phyloP scores from a whole-genome alignment of 1,140 invertebrate genomes.

The Drosophila aff. region DNA sequence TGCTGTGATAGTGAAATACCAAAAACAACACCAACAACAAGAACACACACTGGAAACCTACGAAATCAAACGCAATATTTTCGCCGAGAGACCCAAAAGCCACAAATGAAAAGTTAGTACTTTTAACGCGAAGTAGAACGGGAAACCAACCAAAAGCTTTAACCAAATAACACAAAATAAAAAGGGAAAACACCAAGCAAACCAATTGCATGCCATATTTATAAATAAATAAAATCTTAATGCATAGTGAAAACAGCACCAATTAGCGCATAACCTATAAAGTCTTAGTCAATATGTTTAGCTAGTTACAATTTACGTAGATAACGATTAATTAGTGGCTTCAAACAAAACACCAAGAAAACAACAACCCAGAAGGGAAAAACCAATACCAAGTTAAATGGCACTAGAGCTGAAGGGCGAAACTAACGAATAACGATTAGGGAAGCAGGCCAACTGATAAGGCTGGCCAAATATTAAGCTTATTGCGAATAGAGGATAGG shows the following conservation, averaged over 20 bases:
- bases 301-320: slow-evolving; percentile 72
- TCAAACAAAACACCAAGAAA: slow-evolving; percentile 78
- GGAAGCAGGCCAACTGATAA: slow-evolving; percentile 62
- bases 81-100: slow-evolving; percentile 41
- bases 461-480: slow-evolving; percentile 61
- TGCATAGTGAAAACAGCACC: slow-evolving; percentile 71
- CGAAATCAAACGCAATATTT: slow-evolving; percentile 74
- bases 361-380: slow-evolving; percentile 47
- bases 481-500: slow-evolving; percentile 70
- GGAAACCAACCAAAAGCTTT: slow-evolving; percentile 54
- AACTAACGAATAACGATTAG: slow-evolving; percentile 80
- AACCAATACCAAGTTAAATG: slow-evolving; percentile 70
- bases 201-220: slow-evolving; percentile 32
- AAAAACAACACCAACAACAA: slow-evolving; percentile 58
- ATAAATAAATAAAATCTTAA: slow-evolving; percentile 51
- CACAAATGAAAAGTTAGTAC: slow-evolving; percentile 18
- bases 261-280: slow-evolving; percentile 74
- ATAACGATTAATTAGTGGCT: slow-evolving; percentile 73
- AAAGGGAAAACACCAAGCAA: slow-evolving; percentile 68
- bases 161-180: slow-evolving; percentile 42
- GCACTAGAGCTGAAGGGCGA: slow-evolving; percentile 24
- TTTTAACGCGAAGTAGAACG: slow-evolving; percentile 26
- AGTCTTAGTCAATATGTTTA: slow-evolving; percentile 75
- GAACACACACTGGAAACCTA: slow-evolving; percentile 25
- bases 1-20: slow-evolving; percentile 78